Conservation (phyloP, 2,888 invertebrate genomes). For the Dryococelus australis region DNA sequence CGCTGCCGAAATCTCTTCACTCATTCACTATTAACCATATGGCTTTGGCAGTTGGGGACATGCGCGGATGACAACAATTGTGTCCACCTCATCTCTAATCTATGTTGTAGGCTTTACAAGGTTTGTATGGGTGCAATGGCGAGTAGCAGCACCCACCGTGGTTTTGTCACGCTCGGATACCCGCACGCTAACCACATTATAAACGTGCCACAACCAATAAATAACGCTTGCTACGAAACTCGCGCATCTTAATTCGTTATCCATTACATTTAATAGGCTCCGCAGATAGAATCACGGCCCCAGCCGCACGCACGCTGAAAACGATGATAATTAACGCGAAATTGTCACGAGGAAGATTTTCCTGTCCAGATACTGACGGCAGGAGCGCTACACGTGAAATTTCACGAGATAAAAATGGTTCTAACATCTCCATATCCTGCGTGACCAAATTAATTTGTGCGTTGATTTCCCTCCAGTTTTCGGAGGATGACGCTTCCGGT, state of each 20-base stretch:
- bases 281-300: neutral
- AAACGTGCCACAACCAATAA: too few relatives aligned
- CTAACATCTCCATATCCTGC: constrained; percentile 8
- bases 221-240: neutral
- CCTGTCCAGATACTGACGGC: neutral
- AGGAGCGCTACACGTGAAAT: neutral
- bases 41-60: too few relatives aligned
- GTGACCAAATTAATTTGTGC: neutral
- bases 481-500: neutral
- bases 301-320: neutral
- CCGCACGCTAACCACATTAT: too few relatives aligned
- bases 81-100: too few relatives aligned
- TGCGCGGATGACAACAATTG: too few relatives aligned
- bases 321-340: neutral
- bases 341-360: neutral
- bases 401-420: neutral
- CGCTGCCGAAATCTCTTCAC: too few relatives aligned
- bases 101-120: too few relatives aligned
- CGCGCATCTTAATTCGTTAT: neutral
- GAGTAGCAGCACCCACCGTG: too few relatives aligned
- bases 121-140: too few relatives aligned
- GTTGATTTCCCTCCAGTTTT: constrained; percentile 9
- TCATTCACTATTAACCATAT: too few relatives aligned
- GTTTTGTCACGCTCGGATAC: too few relatives aligned
- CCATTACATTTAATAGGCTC: neutral